Percentiles rank a stretch among this genome's conserved stretches.
Conservation (phyloP, 2,113 vertebrate species). For the Dromas ardeola region DNA sequence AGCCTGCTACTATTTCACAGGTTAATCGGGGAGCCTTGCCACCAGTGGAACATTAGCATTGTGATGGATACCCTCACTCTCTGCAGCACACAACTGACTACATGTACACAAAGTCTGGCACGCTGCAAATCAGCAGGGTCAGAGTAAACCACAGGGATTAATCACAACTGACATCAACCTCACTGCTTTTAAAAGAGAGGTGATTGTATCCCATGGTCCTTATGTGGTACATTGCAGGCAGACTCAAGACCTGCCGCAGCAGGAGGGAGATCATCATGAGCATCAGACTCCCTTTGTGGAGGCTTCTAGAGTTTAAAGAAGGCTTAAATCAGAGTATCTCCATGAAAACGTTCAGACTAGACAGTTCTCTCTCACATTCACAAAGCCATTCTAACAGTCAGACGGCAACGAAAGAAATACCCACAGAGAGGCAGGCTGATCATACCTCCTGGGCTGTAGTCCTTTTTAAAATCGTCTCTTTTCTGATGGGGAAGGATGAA, state of each 20-base stretch:
- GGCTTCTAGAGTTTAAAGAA: background rate
- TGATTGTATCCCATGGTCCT: background rate
- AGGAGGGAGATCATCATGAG: background rate
- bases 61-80: background rate
- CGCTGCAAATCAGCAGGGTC: accelerated
- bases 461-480: constrained; percentile 65
- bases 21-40: background rate
- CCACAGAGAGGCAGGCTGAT: background rate
- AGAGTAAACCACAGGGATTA: background rate
- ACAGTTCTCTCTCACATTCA: background rate
- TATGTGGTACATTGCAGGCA: background rate
- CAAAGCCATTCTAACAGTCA: background rate
- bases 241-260: background rate
- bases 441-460: constrained; percentile 68
- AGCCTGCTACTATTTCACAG: background rate
- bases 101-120: background rate
- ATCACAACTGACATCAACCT: background rate
- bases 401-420: background rate
- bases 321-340: background rate
- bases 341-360: background rate
- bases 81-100: background rate
- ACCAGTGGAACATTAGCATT: accelerated
- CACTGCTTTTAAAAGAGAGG: background rate
- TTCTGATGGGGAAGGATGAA: constrained; percentile 81
- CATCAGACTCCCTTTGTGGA: background rate